These are phyloP conservation scores for Aplodontia rufa DNA, from an alignment of 2,113 vertebrate species.

Conservation along the genomic window DNA sequence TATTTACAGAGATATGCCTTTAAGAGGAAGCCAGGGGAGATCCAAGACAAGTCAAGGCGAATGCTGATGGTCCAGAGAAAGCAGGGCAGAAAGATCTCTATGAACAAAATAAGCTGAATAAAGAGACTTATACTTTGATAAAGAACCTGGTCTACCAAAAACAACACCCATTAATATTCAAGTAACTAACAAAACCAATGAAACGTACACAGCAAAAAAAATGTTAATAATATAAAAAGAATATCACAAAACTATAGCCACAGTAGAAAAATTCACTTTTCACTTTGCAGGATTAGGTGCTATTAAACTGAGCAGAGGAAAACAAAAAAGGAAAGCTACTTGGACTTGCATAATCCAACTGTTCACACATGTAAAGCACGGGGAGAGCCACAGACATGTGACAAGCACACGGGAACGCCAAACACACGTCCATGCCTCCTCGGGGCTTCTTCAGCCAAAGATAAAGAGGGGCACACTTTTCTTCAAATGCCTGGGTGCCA, in stretches of 20 bases:
- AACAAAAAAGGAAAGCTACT: not conserved
- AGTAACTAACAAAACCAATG: not conserved
- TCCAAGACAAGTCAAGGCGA: not conserved
- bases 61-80: not conserved
- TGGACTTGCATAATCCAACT: not conserved
- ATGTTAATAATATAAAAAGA: not conserved
- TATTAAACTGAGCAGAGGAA: not conserved
- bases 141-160: not conserved
- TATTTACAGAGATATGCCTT: not conserved
- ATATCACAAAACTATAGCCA: not conserved
- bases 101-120: not conserved
- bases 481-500: not conserved
- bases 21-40: not conserved
- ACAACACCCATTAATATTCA: not conserved
- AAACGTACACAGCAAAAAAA: slow-evolving; percentile 2
- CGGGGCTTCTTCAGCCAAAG: not conserved
- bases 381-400: too few relatives aligned
- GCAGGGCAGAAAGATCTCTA: not conserved
- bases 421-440: fast-evolving
- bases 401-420: not conserved
- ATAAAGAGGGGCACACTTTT: not conserved
- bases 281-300: too few relatives aligned
- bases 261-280: not conserved
- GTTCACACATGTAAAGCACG: too few relatives aligned
- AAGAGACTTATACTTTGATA: not conserved